Evolutionary conservation across 30 jellyfish, hydroid and myxozoan species (phyloP), one percentile per base, ranked within the genome.

Genomic region (Hydractinia symbiolongicarpus): DNA sequence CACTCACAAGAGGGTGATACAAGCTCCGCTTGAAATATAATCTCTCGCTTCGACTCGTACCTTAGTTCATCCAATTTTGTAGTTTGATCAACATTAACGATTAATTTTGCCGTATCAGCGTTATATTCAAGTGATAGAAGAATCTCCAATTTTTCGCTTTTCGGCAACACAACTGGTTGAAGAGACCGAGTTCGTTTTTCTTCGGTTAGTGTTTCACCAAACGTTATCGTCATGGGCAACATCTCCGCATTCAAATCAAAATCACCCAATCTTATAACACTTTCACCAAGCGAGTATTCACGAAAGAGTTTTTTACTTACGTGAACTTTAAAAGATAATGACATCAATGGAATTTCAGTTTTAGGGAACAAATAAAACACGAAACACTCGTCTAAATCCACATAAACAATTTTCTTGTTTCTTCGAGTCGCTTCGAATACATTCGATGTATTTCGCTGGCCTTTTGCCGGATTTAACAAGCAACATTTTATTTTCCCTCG

Each of bases 1-100:
- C 97, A 90, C 73, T 90, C 96, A 71, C 97, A 90, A 10, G 97
- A 82, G 4, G 94, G 88, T 55, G 97, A 90, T 16, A 90, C 87
- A 62, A 90, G 86, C 66, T 90, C 97, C 70, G 97, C 97, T 67
- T 90, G 97, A 5, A 90, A 85, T 40, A 90, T 90, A 4, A 90
- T 90, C 69, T 90, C 97, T 7, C 97, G 87, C 67, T 85, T 85
- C 88, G 83, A 81, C 51, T 86, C 80, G 84, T 90, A 90, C 60
- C 97, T 82, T 50, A 90, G 78, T 74, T 86, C 86, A 9, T 93
- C 97, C 5, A 90, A 80, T 67, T 85, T 85, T 13, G 97, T 90
- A 70, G 96, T 90, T 74, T 90, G 97, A 50, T 90, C 87, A 6
- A 86, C 76, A 78, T 91, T 95, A 54, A 91, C 90, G 56, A 91